Conservation (phyloP, 2,797 vertebrate species). For the Eulemur albifrons region DNA sequence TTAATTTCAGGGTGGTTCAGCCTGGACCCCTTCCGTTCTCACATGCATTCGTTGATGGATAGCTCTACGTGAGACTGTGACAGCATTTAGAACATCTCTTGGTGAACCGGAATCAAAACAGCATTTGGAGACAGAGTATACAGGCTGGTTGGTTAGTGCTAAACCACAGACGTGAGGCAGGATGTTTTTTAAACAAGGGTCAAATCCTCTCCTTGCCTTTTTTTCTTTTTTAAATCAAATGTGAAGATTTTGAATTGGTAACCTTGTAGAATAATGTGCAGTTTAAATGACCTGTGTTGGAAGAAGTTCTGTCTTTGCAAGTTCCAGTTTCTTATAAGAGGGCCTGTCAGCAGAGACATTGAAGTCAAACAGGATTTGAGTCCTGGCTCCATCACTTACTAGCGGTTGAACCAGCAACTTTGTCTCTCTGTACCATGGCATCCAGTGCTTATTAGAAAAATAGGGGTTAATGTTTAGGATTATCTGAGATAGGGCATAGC, state of each 20-base stretch:
- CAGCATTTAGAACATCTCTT: not conserved
- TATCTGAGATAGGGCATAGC: not conserved
- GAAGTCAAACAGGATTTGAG: not conserved
- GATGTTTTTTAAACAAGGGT: not conserved
- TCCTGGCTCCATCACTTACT: not conserved
- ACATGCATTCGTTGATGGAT: not conserved
- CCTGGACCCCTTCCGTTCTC: not conserved
- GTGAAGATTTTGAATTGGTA: not conserved
- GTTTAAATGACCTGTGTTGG: not conserved
- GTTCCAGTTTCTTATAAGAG: not conserved
- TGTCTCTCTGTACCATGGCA: not conserved
- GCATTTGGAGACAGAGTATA: not conserved
- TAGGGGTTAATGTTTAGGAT: not conserved
- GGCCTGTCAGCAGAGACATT: not conserved
- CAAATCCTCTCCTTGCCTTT: not conserved
- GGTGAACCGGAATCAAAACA: not conserved
- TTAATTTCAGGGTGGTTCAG: slow-evolving; percentile 50
- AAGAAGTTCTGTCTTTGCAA: not conserved
- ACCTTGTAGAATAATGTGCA: not conserved
- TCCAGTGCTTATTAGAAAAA: not conserved
- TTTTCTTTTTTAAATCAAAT: not conserved
- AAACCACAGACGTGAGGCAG: not conserved
- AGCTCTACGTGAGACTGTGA: not conserved
- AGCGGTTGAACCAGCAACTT: not conserved
- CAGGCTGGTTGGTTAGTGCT: not conserved